Base-by-base conservation (phyloP, 2,797 vertebrate genomes). In the Melanogrammus aeglefinus region DNA sequence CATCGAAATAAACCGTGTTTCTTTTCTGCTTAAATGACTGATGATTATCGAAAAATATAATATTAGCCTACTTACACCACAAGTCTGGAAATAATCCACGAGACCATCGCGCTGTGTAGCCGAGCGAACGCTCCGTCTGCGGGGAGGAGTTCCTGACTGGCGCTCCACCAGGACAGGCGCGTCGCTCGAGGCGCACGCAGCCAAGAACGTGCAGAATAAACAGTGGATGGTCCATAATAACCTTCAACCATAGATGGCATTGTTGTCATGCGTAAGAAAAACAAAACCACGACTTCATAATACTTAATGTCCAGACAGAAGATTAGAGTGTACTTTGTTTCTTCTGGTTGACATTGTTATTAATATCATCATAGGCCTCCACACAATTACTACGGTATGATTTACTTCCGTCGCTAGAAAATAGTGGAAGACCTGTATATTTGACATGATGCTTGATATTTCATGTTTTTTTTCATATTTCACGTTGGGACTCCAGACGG, bases 11-110 rank as follows among this genome's bases (percentile, higher is more conserved):
- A 1, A 36, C 36, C 16, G 9, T 39, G 35, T 21, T 44, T 44
- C 41, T 44, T 13, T 13, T 44, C 41, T 44, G 41, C 41, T 44
- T 16, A 13, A 36, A 36, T 73, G n/a, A 38, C 21, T 27, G 41
- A 27, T 74, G 0, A 39, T 66, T 66, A 6, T 21, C n/a, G 47
- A 63, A 63, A n/a, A 63, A 63, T n/a, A 63, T 63, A 80, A 76
- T 78, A 85, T 6, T 73, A n/a, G n/a, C n/a, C n/a, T n/a, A 99
- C 98, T 99, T 95, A 99, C 98, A 98, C 97, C 92, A 99, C 98
- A 86, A 99, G 95, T 93, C 97, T 95, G 92, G 97, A 99, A 94
- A 99, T 98, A 94, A 99, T 97, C 97, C 98, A 99, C 90, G 98
- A 99, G 91, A 99, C 98, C 98, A 99, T 99, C 95, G 96, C 95